Base-by-base conservation (phyloP, 2,797 vertebrate genomes). In the Syngnathus acus region DNA sequence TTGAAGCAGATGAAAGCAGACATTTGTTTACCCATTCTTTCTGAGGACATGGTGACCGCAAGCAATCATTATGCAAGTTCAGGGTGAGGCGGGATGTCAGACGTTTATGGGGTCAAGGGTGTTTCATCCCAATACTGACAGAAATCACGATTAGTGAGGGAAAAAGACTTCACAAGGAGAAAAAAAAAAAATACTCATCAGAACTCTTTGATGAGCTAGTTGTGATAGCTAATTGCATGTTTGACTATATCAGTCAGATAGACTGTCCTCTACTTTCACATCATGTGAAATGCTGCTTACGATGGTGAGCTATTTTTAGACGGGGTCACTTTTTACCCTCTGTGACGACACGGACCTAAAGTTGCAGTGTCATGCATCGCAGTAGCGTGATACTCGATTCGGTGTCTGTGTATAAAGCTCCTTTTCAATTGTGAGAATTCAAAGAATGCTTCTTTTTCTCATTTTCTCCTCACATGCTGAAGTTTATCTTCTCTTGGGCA, bases 21-120 rank as follows among this genome's bases (percentile, higher is more conserved):
- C 71, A 69, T 72, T 63, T 68, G 72, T 87, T 82, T 76, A 71
- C 51, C 71, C 66, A 65, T 78, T 81, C 67, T 74, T 74, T 78
- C 59, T 72, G 47, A 78, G 78, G 57, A 77, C 65, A 14, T 53
- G 62, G 11, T 70, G 70, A 78, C 71, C 69, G 70, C 55, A 76
- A 55, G 60, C 38, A 38, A 32, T 66, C 21, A 62, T 81, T 78
- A 75, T 17, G 38, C 65, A 72, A 73, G 42, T 59, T 65, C 48
- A 64, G 7, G 57, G 32, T 70, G 66, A 57, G 61, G 65, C 37
- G 58, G 59, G 54, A 67, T 68, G 62, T 70, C 62, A 65, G n/a
- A 62, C 72, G 68, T 74, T 80, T 73, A 66, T 42, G 14, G 62
- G 71, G 48, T 78, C 69, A 67, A 73, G 78, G 77, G 40, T 68